These are phyloP conservation scores for Sminthurinus signatus DNA, from an alignment of 1,140 invertebrate genomes.

Conservation along the genomic window DNA sequence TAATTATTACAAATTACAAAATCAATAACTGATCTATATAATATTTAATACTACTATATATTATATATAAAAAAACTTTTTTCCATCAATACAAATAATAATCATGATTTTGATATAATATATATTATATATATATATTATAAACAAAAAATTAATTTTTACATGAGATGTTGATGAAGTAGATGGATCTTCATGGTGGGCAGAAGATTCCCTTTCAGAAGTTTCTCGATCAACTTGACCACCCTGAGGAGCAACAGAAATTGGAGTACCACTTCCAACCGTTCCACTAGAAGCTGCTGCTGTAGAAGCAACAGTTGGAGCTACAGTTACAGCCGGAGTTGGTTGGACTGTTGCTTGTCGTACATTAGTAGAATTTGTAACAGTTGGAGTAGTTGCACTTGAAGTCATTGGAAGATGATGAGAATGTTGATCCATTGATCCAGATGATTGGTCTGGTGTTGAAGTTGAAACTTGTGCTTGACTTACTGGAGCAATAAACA, in stretches of 20 bases:
- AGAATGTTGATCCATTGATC: conserved; percentile 3
- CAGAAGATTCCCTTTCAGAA: conserved; percentile 18
- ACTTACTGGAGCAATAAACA: conserved; percentile 36
- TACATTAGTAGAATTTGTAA: conserved; percentile 31
- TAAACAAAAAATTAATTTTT: background rate
- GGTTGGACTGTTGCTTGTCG: conserved; percentile 42
- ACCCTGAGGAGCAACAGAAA: background rate
- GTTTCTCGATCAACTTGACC: conserved; percentile 18
- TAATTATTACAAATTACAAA: too few relatives aligned
- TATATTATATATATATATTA: too few relatives aligned
- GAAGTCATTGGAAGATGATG: conserved; percentile 40
- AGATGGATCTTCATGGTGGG: conserved; percentile 37
- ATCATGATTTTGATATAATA: too few relatives aligned
- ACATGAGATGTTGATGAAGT: conserved; percentile 37
- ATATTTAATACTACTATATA: background rate
- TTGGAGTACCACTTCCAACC: background rate
- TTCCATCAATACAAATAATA: too few relatives aligned
- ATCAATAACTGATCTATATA: too few relatives aligned
- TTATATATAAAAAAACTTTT: background rate
- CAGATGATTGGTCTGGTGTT: conserved; percentile 37
- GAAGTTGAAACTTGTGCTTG: conserved; percentile 40
- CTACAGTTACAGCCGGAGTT: conserved; percentile 37
- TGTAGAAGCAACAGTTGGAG: conserved; percentile 31
- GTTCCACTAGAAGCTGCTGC: conserved; percentile 6
- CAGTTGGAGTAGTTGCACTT: conserved; percentile 33